Conservation (phyloP, 30 jellyfish, hydroid and myxozoan genomes). For the Haliclystus octoradiatus region DNA sequence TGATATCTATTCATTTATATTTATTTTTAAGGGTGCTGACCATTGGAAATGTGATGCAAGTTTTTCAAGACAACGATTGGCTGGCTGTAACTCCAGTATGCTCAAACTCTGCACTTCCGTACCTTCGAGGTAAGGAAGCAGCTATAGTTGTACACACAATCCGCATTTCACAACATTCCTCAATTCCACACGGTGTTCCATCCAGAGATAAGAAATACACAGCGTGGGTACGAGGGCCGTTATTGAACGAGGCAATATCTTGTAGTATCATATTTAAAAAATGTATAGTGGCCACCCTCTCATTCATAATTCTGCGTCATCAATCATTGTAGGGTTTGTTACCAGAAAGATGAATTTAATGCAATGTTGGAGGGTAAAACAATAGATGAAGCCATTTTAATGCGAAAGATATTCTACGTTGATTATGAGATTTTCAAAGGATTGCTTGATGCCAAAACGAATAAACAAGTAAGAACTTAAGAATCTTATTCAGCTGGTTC, state of each 20-base stretch:
- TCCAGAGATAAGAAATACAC: no score
- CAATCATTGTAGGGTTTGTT: background rate
- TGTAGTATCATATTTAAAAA: no score
- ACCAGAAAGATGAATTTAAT: constrained; percentile 29
- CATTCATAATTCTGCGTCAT: no score
- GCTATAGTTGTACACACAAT: no score
- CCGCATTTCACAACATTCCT: no score
- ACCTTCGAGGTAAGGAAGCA: constrained; percentile 78
- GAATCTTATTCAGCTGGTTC: no score
- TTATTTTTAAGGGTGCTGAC: constrained; percentile 40
- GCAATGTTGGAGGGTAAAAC: constrained; percentile 77
- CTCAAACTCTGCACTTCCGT: constrained; percentile 74
- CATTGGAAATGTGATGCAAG: constrained; percentile 78
- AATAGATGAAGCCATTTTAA: constrained; percentile 57
- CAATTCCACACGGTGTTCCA: no score
- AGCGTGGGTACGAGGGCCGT: no score
- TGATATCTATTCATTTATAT: background rate
- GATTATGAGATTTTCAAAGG: constrained; percentile 86
- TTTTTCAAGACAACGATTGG: constrained; percentile 82
- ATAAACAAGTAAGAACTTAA: no score
- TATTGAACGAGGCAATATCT: background rate
- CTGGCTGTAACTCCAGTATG: constrained; percentile 82
- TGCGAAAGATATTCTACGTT: constrained; percentile 59
- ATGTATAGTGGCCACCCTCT: no score
- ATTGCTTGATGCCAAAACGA: constrained; percentile 21